Conservation (phyloP, 1,140 invertebrate species). For the Panagrolaimus sp. region DNA sequence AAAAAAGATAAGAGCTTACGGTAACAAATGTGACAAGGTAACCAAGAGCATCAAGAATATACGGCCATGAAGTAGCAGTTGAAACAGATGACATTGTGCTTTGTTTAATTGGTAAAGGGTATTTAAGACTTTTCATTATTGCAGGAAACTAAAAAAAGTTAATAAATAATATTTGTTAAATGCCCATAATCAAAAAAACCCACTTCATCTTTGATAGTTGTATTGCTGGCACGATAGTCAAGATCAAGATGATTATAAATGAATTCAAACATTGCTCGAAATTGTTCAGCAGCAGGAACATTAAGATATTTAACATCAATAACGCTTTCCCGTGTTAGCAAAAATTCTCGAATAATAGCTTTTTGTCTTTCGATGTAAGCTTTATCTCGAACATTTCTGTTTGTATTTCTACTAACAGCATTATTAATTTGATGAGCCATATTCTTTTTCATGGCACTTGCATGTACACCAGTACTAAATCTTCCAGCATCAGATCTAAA, state of each 20-base stretch:
- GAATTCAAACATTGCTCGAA: neutral
- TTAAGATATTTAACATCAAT: neutral
- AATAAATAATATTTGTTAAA: too few relatives aligned
- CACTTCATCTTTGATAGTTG: too few relatives aligned
- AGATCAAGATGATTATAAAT: neutral
- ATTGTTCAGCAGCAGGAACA: neutral
- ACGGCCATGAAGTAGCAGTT: neutral
- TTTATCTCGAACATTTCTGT: neutral
- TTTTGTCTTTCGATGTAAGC: neutral
- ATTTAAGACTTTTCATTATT: neutral
- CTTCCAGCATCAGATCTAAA: too few relatives aligned
- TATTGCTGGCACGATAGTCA: neutral
- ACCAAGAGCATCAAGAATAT: neutral
- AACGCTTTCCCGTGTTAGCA: neutral
- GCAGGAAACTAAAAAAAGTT: neutral
- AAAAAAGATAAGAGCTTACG: too few relatives aligned
- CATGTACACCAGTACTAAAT: too few relatives aligned
- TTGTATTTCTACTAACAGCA: neutral
- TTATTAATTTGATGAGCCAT: too few relatives aligned
- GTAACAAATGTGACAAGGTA: neutral
- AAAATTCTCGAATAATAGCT: neutral
- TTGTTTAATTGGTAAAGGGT: neutral
- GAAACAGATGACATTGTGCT: neutral
- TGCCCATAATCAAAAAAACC: too few relatives aligned
- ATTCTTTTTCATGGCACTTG: too few relatives aligned